Percentiles rank a stretch among this genome's conserved stretches.
These are phyloP conservation scores for Agonopterix alstromeriana DNA, from an alignment of 2,888 invertebrate genomes.

Conservation along the genomic window DNA sequence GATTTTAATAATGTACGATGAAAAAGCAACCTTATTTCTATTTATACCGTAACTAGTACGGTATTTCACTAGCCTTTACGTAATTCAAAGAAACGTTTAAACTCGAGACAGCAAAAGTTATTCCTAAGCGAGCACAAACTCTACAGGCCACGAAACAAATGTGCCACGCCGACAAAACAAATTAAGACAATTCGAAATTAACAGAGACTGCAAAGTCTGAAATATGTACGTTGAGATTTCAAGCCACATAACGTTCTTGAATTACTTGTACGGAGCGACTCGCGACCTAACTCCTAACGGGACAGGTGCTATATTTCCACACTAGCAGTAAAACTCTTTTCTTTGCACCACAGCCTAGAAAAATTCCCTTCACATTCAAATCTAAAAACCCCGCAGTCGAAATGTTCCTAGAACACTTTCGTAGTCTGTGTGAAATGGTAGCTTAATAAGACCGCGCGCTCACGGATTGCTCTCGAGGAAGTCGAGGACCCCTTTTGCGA, in stretches of 20 bases:
- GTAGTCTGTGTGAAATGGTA: constrained; percentile 28
- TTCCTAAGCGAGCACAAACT: constrained; percentile 32
- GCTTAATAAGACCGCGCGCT: constrained; percentile 43
- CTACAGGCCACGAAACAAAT: constrained; percentile 52
- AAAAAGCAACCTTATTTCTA: no score
- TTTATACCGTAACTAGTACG: neutral
- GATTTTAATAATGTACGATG: no score
- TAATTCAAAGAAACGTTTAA: constrained; percentile 16
- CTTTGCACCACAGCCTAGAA: constrained; percentile 23
- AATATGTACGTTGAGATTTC: constrained; percentile 45
- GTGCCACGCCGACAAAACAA: constrained; percentile 53
- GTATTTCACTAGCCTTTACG: neutral
- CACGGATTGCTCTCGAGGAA: constrained; percentile 55
- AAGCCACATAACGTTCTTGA: constrained; percentile 36
- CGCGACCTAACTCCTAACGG: constrained; percentile 31
- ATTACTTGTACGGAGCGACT: constrained; percentile 27
- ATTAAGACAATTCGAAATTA: constrained; percentile 71
- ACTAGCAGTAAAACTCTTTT: constrained; percentile 11
- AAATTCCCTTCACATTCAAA: constrained; percentile 11
- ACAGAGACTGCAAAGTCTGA: constrained; percentile 57
- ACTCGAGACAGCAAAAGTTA: constrained; percentile 25
- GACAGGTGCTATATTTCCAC: constrained; percentile 25
- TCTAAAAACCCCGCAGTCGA: constrained; percentile 11
- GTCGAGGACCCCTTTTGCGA: constrained; percentile 60
- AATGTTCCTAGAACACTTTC: constrained; percentile 5